Evolutionary conservation across 1,140 invertebrate genomes (phyloP), one percentile per base, ranked within the genome.

Genomic region (Batillaria attramentaria): DNA sequence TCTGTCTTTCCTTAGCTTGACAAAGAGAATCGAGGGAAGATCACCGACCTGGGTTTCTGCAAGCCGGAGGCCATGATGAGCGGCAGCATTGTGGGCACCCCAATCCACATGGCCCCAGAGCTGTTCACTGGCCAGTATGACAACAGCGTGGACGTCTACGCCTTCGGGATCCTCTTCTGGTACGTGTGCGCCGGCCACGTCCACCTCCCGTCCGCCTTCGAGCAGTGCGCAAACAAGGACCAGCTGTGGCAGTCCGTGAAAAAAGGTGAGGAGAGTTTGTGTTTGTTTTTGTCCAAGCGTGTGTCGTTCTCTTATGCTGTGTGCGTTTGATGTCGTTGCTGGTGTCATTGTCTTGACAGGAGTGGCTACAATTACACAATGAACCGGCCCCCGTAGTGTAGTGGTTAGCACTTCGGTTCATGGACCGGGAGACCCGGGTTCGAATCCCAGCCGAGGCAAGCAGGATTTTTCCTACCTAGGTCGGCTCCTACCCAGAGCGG

Each of bases 101-200:
- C 96, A 0, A 95, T 97, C 79, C 96, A 97, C 87, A 97, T 98
- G 96, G 96, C 96, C 42, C 96, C 96, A 0, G 96, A 98, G 91
- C 92, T 98, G 33, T 93, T 97, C 62, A 94, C 93, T 57, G 93
- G 94, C 31, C 85, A 84, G 81, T 97, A 97, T 86, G 95, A 97
- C 86, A 95, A 94, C 83, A 94, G 94, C 79, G 96, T 98, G 24
- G 96, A 98, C 87, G 94, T 97, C 1, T 97, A 97, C 89, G 96
- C 96, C 1, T 97, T 98, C 91, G 96, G 96, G 1, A 96, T 98
- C 73, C 90, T 97, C 33, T 97, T 97, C 90, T 97, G 96, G 96
- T 97, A 97, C 83, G 93, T 97, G 74, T 97, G 96, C 91, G 94
- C 96, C 5, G 96, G 96, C 4, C 94, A 95, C 85, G 94, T 96